A percentile compares a stretch with the other conserved stretches of the same genome.
Evolutionary conservation across 92 coral and sea anemone species (phyloP).

Genomic region (Montipora capitata): DNA sequence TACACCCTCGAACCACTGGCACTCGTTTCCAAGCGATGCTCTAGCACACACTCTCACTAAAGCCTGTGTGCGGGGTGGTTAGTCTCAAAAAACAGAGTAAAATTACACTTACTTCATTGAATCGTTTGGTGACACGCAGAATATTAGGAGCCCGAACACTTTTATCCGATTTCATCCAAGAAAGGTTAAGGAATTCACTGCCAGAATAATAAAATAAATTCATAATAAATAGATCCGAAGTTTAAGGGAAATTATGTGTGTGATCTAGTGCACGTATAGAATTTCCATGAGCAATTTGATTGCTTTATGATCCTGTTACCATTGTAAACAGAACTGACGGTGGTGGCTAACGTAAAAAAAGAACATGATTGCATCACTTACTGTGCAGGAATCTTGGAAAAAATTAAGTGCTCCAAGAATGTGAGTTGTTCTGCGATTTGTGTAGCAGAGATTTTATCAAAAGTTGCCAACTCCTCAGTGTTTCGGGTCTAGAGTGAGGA

Average conservation of each 20-base stretch:
- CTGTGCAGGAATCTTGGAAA: constrained; percentile 94
- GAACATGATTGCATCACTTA: constrained; percentile 59
- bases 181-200: constrained; percentile 96
- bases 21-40: too few relatives aligned
- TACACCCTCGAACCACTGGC: too few relatives aligned
- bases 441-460: constrained; percentile 92
- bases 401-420: constrained; percentile 86
- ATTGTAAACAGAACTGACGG: too few relatives aligned
- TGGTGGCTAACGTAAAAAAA: not conserved
- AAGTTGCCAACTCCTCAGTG: constrained; percentile 81
- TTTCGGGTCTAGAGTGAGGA: constrained; percentile 4
- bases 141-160: constrained; percentile 91
- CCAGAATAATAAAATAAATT: not conserved
- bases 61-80: too few relatives aligned
- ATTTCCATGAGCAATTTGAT: not conserved
- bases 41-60: too few relatives aligned
- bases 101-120: constrained; percentile 86
- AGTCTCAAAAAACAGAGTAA: not conserved
- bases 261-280: too few relatives aligned
- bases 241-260: too few relatives aligned
- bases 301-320: not conserved
- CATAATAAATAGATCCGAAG: not conserved
- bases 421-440: constrained; percentile 97
- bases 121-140: constrained; percentile 95
- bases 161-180: constrained; percentile 98